Conservation (phyloP, 2,113 vertebrate species). For the Merops nubicus region DNA sequence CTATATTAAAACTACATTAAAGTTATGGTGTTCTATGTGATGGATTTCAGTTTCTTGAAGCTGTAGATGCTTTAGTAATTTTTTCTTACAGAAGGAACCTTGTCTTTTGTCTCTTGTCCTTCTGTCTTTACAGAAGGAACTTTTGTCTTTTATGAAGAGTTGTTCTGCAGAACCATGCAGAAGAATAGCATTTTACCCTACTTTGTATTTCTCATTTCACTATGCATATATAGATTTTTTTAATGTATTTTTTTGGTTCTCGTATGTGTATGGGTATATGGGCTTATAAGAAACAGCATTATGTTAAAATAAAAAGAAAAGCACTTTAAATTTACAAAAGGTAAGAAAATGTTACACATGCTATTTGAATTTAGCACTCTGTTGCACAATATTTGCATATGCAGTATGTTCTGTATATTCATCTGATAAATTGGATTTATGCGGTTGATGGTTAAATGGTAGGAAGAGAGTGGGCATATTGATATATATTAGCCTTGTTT, state of each 20-base stretch:
- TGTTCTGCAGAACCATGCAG: not conserved
- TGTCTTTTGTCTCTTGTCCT: too few species aligned
- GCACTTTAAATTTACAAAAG: not conserved
- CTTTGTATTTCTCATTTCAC: not conserved
- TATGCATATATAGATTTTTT: not conserved
- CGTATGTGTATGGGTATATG: not conserved
- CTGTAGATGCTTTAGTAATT: not conserved
- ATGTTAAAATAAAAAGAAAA: too few species aligned
- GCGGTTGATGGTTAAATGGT: not conserved
- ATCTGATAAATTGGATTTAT: not conserved
- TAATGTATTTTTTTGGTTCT: not conserved
- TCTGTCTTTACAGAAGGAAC: too few species aligned
- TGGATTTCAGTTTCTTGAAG: not conserved
- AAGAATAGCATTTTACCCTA: not conserved
- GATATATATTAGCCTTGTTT: not conserved
- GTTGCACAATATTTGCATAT: not conserved
- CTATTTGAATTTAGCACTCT: not conserved
- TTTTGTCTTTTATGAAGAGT: not conserved
- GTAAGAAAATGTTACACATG: not conserved
- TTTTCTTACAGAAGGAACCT: not conserved
- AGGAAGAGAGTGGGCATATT: not conserved
- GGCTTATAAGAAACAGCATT: too few species aligned
- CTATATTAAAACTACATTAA: too few species aligned
- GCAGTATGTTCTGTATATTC: not conserved
- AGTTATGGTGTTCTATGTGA: not conserved